Evolutionary conservation across 1,140 invertebrate species (phyloP).

Genomic region (Cotesia typhae): DNA sequence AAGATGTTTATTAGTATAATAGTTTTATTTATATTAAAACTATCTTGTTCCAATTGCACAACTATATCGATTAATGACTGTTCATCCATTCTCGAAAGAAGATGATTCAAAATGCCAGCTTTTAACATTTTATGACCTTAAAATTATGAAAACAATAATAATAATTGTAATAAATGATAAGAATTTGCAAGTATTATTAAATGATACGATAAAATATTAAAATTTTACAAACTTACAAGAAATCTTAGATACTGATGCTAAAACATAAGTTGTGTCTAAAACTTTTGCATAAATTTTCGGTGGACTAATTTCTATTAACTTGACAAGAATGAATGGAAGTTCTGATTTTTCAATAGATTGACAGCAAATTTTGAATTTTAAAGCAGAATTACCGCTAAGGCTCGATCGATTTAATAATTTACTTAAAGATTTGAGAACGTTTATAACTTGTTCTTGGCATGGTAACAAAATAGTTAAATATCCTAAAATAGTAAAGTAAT

Average conservation of each 20-base stretch:
- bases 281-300: constrained; percentile 38
- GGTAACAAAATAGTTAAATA: constrained; percentile 46
- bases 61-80: constrained; percentile 27
- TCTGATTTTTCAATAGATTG: constrained; percentile 45
- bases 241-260: constrained; percentile 42
- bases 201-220: not conserved
- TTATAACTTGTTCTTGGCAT: constrained; percentile 29
- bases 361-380: constrained; percentile 43
- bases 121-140: constrained; percentile 53
- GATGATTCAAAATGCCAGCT: constrained; percentile 44
- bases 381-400: constrained; percentile 8
- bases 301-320: constrained; percentile 40
- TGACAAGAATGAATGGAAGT: constrained; percentile 43
- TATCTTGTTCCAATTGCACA: constrained; percentile 34
- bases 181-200: not conserved
- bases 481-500: constrained; percentile 51
- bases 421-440: constrained; percentile 39
- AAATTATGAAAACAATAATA: not conserved
- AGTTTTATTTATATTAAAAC: constrained; percentile 28
- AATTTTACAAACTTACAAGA: constrained; percentile 48
- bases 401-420: constrained; percentile 40
- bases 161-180: not conserved
- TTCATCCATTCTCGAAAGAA: constrained; percentile 48
- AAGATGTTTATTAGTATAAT: constrained; percentile 45
- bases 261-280: constrained; percentile 42